phyloP scores from a whole-genome alignment of 2,888 invertebrate species.

The Cerastis rubricosa region DNA sequence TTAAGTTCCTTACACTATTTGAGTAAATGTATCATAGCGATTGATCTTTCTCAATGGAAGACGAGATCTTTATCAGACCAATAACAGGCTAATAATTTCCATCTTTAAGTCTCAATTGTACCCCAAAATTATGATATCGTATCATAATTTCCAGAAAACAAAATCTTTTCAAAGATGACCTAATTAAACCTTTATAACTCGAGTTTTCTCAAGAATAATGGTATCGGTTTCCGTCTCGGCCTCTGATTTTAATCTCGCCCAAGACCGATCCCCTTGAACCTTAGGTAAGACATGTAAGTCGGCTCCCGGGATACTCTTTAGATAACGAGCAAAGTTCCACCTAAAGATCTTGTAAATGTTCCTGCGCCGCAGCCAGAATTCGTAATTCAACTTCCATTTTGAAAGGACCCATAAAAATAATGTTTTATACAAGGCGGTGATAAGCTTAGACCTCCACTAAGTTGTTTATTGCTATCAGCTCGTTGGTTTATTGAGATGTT shows the following conservation, averaged over 20 bases:
- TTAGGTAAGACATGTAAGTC: conserved; percentile 68
- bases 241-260: conserved; percentile 59
- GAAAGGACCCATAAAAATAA: conserved; percentile 68
- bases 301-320: conserved; percentile 69
- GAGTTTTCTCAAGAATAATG: conserved; percentile 54
- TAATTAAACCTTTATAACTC: conserved; percentile 53
- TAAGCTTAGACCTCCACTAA: conserved; percentile 58
- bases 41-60: neutral
- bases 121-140: neutral
- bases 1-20: neutral
- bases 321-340: conserved; percentile 75
- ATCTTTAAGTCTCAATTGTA: neutral
- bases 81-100: neutral
- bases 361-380: conserved; percentile 73
- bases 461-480: conserved; percentile 48
- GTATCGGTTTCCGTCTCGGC: conserved; percentile 54
- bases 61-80: neutral
- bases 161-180: conserved; percentile 27
- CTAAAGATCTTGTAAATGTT: conserved; percentile 76
- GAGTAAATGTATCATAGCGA: neutral
- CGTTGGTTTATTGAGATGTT: conserved; percentile 38
- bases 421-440: conserved; percentile 64
- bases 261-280: conserved; percentile 59
- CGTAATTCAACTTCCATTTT: conserved; percentile 73
- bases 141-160: neutral